These are phyloP conservation scores for Eumeta japonica DNA, from an alignment of 1,140 invertebrate genomes.

Conservation along the genomic window DNA sequence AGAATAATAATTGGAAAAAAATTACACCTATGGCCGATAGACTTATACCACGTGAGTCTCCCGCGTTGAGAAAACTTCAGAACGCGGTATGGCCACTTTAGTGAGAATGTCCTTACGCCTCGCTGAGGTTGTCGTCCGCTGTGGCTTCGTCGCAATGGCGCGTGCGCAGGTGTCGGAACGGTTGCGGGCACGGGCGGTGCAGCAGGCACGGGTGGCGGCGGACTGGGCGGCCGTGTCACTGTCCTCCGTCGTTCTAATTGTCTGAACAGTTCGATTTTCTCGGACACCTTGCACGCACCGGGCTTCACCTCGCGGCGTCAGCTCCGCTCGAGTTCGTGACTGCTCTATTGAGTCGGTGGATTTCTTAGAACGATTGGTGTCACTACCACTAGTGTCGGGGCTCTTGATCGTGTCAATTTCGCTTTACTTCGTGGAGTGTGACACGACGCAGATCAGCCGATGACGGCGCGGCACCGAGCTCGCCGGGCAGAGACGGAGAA, in stretches of 20 bases:
- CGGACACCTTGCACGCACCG: slow-evolving; percentile 49
- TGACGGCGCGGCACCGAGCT: slow-evolving; percentile 36
- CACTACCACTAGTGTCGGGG: slow-evolving; percentile 38
- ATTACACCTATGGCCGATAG: slow-evolving; percentile 59
- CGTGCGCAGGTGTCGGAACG: slow-evolving; percentile 27
- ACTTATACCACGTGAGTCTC: slow-evolving; percentile 69
- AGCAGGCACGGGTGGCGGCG: slow-evolving; percentile 49
- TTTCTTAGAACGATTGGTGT: slow-evolving; percentile 41
- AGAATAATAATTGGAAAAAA: neutral
- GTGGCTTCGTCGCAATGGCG: slow-evolving; percentile 50
- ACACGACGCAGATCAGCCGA: slow-evolving; percentile 34
- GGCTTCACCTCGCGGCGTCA: slow-evolving; percentile 38
- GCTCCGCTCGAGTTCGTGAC: slow-evolving; percentile 34
- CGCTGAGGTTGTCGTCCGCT: slow-evolving; percentile 50
- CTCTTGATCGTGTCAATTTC: slow-evolving; percentile 55
- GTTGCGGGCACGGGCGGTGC: slow-evolving; percentile 31
- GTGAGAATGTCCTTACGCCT: slow-evolving; percentile 75
- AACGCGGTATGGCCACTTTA: slow-evolving; percentile 78
- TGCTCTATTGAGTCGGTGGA: slow-evolving; percentile 18
- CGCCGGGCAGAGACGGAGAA: slow-evolving; percentile 25
- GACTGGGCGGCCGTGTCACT: slow-evolving; percentile 46
- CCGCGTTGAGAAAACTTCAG: slow-evolving; percentile 78
- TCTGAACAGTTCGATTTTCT: slow-evolving; percentile 55
- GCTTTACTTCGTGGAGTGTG: slow-evolving; percentile 58
- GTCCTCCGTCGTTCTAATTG: slow-evolving; percentile 56